Evolutionary conservation across 2,888 invertebrate genomes (phyloP).

Genomic region (Leptopilina syphax): DNA sequence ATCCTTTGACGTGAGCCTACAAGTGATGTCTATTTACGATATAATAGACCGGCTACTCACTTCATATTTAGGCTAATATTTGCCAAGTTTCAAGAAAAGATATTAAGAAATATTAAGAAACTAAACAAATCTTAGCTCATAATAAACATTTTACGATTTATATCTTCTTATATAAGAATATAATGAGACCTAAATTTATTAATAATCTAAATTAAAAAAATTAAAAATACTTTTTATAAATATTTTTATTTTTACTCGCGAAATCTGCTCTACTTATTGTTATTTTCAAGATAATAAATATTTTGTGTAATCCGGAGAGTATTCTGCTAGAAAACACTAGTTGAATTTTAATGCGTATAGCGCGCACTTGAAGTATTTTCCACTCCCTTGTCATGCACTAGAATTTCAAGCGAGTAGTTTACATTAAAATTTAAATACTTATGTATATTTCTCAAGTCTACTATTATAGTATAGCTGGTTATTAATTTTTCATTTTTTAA

Average conservation of each 20-base stretch:
- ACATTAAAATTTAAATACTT: constrained; percentile 8
- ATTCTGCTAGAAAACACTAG: neutral
- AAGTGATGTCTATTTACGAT: constrained; percentile 67
- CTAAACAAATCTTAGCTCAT: constrained; percentile 4
- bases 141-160: neutral
- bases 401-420: constrained; percentile 1
- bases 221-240: no score
- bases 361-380: neutral
- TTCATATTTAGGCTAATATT: constrained; percentile 9
- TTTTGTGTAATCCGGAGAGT: neutral
- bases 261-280: no score
- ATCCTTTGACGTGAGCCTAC: constrained; percentile 68
- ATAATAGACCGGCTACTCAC: constrained; percentile 57
- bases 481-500: no score
- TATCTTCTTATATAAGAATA: no score
- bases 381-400: neutral
- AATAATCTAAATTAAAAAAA: no score
- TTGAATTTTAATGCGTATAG: neutral
- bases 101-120: constrained; percentile 4
- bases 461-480: neutral
- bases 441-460: neutral
- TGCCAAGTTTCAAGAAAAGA: constrained; percentile 2
- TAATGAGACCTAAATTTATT: no score
- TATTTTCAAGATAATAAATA: neutral
- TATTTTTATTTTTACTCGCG: no score